These are phyloP conservation scores for Calycopis cecrops DNA, from an alignment of 1,140 invertebrate species.

Conservation along the genomic window DNA sequence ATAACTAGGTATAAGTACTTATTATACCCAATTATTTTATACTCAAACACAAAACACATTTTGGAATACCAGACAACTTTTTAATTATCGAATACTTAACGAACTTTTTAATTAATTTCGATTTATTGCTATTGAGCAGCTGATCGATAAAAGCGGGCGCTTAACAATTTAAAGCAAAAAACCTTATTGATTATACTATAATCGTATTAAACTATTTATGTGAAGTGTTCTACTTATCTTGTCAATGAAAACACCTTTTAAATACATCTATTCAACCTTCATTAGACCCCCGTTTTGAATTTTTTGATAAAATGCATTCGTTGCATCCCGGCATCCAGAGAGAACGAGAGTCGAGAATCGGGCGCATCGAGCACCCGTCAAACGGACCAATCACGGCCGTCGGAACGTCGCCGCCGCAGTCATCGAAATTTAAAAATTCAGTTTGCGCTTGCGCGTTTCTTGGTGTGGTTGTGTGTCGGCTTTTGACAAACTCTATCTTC, in stretches of 20 bases:
- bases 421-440: constrained; percentile 25
- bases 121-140: too few relatives aligned
- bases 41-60: too few relatives aligned
- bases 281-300: constrained; percentile 16
- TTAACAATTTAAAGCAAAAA: too few relatives aligned
- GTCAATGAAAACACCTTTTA: constrained; percentile 2
- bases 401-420: constrained; percentile 26
- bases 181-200: too few relatives aligned
- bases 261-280: neutral
- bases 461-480: constrained; percentile 27
- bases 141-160: too few relatives aligned
- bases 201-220: neutral
- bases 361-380: constrained; percentile 24
- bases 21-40: too few relatives aligned
- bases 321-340: constrained; percentile 33
- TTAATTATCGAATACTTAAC: too few relatives aligned
- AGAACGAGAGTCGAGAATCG: constrained; percentile 15
- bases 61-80: too few relatives aligned
- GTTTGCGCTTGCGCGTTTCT: constrained; percentile 30
- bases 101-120: too few relatives aligned
- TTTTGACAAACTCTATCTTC: constrained; percentile 7
- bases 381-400: constrained; percentile 26
- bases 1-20: too few relatives aligned
- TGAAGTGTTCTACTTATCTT: neutral
- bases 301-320: constrained; percentile 32